phyloP scores from a whole-genome alignment of 2,888 invertebrate genomes.

The Priapulus caudatus region DNA sequence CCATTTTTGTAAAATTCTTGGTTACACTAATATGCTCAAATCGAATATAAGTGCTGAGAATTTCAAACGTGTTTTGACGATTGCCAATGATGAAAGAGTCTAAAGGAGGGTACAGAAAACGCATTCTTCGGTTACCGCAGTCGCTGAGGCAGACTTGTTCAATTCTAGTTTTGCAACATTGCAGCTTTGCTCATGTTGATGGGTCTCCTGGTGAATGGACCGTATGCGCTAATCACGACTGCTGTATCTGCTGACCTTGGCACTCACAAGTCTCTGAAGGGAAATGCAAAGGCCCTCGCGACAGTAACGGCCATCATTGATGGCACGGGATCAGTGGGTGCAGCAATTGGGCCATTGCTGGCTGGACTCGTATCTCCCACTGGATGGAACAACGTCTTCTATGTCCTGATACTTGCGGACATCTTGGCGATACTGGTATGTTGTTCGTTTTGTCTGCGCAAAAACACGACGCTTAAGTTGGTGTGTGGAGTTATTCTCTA shows the following conservation, averaged over 20 bases:
- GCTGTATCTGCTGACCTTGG: constrained; percentile 90
- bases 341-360: constrained; percentile 79
- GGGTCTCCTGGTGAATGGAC: constrained; percentile 82
- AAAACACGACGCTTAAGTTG: too few species aligned
- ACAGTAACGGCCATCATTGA: constrained; percentile 97
- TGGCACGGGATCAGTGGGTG: constrained; percentile 83
- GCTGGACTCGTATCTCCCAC: constrained; percentile 63
- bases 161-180: too few species aligned
- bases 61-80: too few species aligned
- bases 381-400: constrained; percentile 76
- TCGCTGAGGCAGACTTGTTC: too few species aligned
- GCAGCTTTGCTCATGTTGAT: constrained; percentile 52
- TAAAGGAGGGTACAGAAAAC: too few species aligned
- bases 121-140: too few species aligned
- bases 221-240: constrained; percentile 89
- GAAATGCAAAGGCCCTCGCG: constrained; percentile 75
- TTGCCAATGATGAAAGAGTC: too few species aligned
- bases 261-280: constrained; percentile 65
- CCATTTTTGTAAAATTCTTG: too few species aligned
- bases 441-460: too few species aligned
- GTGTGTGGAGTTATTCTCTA: too few species aligned
- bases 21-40: too few species aligned
- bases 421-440: constrained; percentile 52
- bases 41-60: too few species aligned
- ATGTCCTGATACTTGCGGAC: constrained; percentile 75